phyloP scores from a whole-genome alignment of 2,888 invertebrate genomes.

The Thecophora atra region DNA sequence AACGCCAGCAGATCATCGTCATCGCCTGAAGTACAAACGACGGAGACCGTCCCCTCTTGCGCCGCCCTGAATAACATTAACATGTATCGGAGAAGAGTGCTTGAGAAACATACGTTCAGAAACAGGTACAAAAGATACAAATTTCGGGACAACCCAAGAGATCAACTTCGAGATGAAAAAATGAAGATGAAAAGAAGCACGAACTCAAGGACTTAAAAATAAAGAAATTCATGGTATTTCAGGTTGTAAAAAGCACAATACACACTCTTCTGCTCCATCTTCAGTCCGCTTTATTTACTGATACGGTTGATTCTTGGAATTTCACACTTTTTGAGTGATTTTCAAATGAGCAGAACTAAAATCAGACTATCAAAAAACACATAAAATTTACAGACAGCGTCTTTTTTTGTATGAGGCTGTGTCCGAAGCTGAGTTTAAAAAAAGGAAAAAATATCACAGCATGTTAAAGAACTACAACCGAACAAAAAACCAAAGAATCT shows the following conservation, averaged over 20 bases:
- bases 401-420: not conserved
- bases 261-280: not conserved
- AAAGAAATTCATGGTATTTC: conserved; percentile 15
- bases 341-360: conserved; percentile 28
- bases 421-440: not conserved
- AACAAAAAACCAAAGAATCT: too few relatives aligned
- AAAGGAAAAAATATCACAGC: not conserved
- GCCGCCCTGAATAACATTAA: not conserved
- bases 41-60: not conserved
- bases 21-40: too few relatives aligned
- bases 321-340: conserved; percentile 35
- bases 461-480: too few relatives aligned
- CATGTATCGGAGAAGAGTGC: not conserved
- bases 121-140: conserved; percentile 24
- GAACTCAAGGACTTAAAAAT: conserved; percentile 32
- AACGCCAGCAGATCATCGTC: not conserved
- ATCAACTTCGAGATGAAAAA: conserved; percentile 4
- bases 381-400: not conserved
- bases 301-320: conserved; percentile 24
- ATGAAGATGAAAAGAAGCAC: not conserved
- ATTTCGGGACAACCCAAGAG: conserved; percentile 30
- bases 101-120: not conserved
- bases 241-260: not conserved
- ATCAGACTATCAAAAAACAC: not conserved
- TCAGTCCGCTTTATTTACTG: not conserved